Percentiles rank a stretch among this genome's conserved stretches.
Evolutionary conservation across 2,113 vertebrate species (phyloP).

Genomic region (Datnioides undecimradiatus): DNA sequence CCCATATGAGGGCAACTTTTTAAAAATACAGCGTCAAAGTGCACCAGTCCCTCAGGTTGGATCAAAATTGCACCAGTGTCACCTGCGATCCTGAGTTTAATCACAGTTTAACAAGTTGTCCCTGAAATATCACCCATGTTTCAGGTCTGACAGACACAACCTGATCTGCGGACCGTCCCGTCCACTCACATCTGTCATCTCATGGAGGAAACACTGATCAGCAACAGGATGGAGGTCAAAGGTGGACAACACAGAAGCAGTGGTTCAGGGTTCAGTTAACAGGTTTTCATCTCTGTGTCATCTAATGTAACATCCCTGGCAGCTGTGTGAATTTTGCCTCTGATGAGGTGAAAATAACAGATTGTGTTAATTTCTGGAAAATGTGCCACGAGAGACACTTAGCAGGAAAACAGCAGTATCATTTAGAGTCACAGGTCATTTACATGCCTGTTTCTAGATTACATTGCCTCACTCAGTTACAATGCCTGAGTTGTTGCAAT

Average conservation of each 20-base stretch:
- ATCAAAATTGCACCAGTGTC: neutral
- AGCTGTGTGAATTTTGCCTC: neutral
- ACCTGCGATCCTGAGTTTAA: conserved; percentile 3
- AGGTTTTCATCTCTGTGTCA: neutral
- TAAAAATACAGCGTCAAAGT: conserved; percentile 3
- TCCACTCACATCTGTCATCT: neutral
- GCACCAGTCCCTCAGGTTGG: neutral
- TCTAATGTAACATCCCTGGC: neutral
- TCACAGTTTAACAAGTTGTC: conserved; percentile 1
- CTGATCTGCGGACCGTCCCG: neutral
- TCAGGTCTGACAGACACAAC: conserved; percentile 16
- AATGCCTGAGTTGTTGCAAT: neutral
- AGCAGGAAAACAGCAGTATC: neutral
- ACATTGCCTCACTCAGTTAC: neutral
- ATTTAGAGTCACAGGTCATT: neutral
- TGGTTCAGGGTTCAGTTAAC: neutral
- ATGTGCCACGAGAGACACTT: neutral
- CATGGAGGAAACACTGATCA: conserved; percentile 25
- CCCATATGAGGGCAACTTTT: neutral
- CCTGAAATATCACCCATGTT: conserved; percentile 5
- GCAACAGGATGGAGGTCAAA: conserved; percentile 21
- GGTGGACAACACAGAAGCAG: conserved; percentile 3
- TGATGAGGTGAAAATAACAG: neutral
- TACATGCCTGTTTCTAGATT: neutral
- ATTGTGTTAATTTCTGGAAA: conserved; percentile 21